Conservation (phyloP, 2,113 vertebrate genomes). For the Engystomops pustulosus region DNA sequence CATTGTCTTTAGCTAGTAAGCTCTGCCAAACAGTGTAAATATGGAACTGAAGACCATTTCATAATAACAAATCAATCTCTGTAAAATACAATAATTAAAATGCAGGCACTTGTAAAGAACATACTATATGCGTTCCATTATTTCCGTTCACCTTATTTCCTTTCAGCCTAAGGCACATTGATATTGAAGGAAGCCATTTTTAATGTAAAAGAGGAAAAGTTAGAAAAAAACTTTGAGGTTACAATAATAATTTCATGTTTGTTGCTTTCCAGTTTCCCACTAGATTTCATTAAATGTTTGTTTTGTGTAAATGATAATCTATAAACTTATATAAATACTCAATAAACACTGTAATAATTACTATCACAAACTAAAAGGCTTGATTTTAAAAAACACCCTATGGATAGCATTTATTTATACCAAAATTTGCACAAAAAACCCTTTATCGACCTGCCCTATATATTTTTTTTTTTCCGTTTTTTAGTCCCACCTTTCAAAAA, state of each 20-base stretch:
- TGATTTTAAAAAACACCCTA: too few relatives aligned
- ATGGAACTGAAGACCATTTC: neutral
- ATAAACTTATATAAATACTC: neutral
- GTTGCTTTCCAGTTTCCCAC: neutral
- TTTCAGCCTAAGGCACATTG: slow-evolving; percentile 19
- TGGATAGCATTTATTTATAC: too few relatives aligned
- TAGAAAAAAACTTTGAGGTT: neutral
- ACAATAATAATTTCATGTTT: neutral
- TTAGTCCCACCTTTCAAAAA: too few relatives aligned
- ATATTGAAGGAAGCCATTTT: slow-evolving; percentile 27
- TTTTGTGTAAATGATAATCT: neutral
- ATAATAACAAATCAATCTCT: slow-evolving; percentile 38
- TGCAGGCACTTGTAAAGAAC: slow-evolving; percentile 25
- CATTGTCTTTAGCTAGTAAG: slow-evolving; percentile 1
- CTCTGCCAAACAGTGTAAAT: neutral
- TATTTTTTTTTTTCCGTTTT: too few relatives aligned
- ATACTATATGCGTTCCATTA: slow-evolving; percentile 40
- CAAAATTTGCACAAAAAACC: too few relatives aligned
- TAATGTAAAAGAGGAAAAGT: neutral
- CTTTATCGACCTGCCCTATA: too few relatives aligned
- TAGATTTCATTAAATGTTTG: neutral
- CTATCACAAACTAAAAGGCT: too few relatives aligned
- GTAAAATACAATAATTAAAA: slow-evolving; percentile 43
- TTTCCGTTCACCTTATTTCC: slow-evolving; percentile 14
- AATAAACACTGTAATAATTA: too few relatives aligned